Evolutionary conservation across 2,113 vertebrate species (phyloP), one percentile per base, ranked within the genome.

Genomic region (Proterorhinus semilunaris): DNA sequence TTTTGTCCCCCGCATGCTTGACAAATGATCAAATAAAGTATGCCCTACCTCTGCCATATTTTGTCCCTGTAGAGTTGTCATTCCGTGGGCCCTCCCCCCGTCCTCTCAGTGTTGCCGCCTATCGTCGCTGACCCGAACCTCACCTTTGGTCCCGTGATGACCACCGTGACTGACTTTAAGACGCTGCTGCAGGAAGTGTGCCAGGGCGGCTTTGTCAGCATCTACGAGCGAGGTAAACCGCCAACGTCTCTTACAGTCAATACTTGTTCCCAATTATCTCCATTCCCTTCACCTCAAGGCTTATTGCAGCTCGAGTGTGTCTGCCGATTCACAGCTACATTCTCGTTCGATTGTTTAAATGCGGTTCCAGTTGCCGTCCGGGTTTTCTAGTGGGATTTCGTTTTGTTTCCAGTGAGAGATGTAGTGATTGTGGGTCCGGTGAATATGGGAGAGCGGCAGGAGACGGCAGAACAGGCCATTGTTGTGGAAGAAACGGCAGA

Each of bases 141-240:
- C 51, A 80, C 79, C 47, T 89, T 93, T 9, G 69, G 67, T 46
- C 68, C 69, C 0, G 80, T 88, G 67, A 89, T 81, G 77, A 75
- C 75, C 9, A 90, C 91, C 0, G 67, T 93, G 67, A 74, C 82
- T 0, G 91, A 93, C 12, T 91, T 93, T 61, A 92, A 91, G 77
- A 75, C 45, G 9, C 86, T 92, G 16, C 27, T 93, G 15, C 89
- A 92, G 6, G 91, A 93, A 12, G 88, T 92, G 46, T 91, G 84
- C 66, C 90, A 93, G 65, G 90, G 80, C 11, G 91, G 91, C 57
- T 91, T 91, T 66, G 76, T 84, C 64, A 83, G 82, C 82, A 92
- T 93, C 78, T 91, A 90, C 1, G 89, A 93, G 68, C 91, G 49
- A 91, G 90, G 92, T 92, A 46, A 61, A 61, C 58, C 7, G 1